Conservation (phyloP, 2,113 vertebrate species). For the Anas platyrhynchos region DNA sequence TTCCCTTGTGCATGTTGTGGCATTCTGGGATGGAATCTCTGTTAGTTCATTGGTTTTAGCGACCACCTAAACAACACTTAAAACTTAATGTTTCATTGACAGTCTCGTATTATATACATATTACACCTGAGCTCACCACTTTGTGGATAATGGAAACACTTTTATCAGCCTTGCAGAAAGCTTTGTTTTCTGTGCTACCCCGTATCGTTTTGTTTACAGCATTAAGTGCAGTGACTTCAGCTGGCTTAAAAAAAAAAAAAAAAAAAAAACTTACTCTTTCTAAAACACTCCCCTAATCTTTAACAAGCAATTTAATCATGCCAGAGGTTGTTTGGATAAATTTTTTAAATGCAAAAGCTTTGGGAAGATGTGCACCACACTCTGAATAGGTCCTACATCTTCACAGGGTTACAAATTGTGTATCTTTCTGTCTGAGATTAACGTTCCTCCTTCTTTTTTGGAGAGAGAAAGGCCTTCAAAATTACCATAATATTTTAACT, state of each 20-base stretch:
- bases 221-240: neutral
- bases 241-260: neutral
- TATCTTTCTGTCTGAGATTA: neutral
- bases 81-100: neutral
- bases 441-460: neutral
- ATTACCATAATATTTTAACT: neutral
- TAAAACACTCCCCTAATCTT: neutral
- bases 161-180: neutral
- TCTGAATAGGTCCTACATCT: neutral
- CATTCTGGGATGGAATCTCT: neutral
- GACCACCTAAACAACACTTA: neutral
- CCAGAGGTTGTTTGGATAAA: neutral
- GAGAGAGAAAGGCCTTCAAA: neutral
- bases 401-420: neutral
- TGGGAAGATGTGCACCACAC: neutral
- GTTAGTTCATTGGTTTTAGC: neutral
- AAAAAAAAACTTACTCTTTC: accelerated
- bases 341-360: neutral
- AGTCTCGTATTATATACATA: neutral
- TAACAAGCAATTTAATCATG: neutral
- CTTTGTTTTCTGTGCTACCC: neutral
- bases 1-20: neutral
- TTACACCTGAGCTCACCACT: neutral
- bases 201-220: neutral
- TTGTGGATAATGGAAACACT: neutral